Percentiles rank a stretch among this genome's conserved stretches.
Conservation (phyloP, 2,888 invertebrate genomes). For the Lamproptera curius region DNA sequence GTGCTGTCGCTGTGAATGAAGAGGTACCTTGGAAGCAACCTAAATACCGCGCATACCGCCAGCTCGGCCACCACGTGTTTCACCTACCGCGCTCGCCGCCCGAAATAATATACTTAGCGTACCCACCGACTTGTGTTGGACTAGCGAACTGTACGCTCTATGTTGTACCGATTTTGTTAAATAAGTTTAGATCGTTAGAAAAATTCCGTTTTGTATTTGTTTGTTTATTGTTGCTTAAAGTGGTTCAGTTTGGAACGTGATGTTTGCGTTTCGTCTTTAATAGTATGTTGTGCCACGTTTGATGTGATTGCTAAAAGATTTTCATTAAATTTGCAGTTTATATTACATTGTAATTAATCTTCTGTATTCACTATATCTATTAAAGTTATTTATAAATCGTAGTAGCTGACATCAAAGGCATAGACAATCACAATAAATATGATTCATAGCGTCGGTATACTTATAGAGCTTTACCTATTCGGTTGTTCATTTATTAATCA, state of each 20-base stretch:
- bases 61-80: constrained; percentile 65
- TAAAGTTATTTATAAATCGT: too few species aligned
- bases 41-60: constrained; percentile 73
- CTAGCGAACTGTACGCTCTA: constrained; percentile 46
- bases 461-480: constrained; percentile 2
- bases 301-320: too few species aligned
- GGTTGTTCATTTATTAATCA: constrained; percentile 17
- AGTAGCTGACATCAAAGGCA: not conserved
- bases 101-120: constrained; percentile 63
- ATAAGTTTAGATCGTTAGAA: too few species aligned
- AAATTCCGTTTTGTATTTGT: too few species aligned
- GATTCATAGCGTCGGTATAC: constrained; percentile 8
- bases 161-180: too few species aligned
- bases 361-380: too few species aligned
- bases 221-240: too few species aligned
- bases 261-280: too few species aligned
- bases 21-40: constrained; percentile 74
- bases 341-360: too few species aligned
- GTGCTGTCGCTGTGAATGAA: constrained; percentile 73
- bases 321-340: too few species aligned
- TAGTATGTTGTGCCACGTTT: too few species aligned
- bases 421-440: not conserved
- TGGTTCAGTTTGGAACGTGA: too few species aligned
- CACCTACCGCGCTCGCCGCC: constrained; percentile 65
- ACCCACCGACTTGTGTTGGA: constrained; percentile 56